Base-by-base conservation (phyloP, 2,888 invertebrate species). In the Diaphora mendica region DNA sequence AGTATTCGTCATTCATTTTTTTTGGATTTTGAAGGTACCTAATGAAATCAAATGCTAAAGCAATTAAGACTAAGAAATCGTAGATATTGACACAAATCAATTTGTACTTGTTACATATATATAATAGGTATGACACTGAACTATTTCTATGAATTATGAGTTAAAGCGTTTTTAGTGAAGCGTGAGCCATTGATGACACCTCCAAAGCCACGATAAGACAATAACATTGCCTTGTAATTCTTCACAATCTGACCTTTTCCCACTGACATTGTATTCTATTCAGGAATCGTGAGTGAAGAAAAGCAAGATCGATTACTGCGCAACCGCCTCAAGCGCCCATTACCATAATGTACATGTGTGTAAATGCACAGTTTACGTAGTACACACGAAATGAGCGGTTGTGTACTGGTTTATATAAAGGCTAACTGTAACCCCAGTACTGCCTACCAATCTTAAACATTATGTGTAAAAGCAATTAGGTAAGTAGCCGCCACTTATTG, bases 401-500 rank as follows among this genome's bases (percentile, higher is more conserved):
- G 35, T 70, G 23, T 64, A 66, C 66, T 15, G 3, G 23, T 39
- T 55, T 79, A 76, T 75, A 70, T 74, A 73, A 71, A 48, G 42
- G 67, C 20, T 75, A 73, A 48, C 72, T 33, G 65, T 75, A 79
- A 75, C 73, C 77, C 72, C 75, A 70, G 74, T 68, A 69, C 66
- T 70, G 48, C 81, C 76, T 78, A 79, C 89, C 91, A 91, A 90
- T 91, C 89, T 91, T 91, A 86, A 88, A 90, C 86, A 91, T 92
- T 90, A 91, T 84, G 85, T 84, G 88, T 85, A 84, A 87, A 85
- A 77, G 90, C 91, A 90, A 91, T 92, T 90, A 91, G 85, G 91
- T 91, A 92, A 91, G 90, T 90, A 91, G 86, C 86, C 35, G 75
- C 74, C 79, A 86, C 88, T 87, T 88, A 89, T 86, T 83, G 86